These are phyloP conservation scores for Ptiloglossa arizonensis DNA, from an alignment of 1,140 invertebrate species.

Conservation along the genomic window DNA sequence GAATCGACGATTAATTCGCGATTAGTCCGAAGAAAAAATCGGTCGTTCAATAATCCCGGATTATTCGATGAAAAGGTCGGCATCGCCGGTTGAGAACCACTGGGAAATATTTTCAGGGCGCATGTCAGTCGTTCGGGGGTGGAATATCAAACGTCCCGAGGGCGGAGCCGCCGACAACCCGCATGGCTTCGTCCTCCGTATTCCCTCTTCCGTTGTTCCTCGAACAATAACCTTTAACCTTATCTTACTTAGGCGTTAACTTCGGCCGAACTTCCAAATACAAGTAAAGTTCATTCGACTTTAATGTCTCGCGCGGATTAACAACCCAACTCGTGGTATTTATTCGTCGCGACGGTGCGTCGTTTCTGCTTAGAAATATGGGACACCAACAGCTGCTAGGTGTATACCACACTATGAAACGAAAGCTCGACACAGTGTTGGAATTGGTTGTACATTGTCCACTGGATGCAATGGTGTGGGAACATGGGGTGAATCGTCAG, in stretches of 20 bases:
- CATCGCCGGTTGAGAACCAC: conserved; percentile 59
- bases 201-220: conserved; percentile 53
- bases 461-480: too few species aligned
- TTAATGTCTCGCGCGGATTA: conserved; percentile 62
- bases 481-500: too few species aligned
- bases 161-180: conserved; percentile 53
- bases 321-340: conserved; percentile 47
- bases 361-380: not conserved
- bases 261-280: conserved; percentile 55
- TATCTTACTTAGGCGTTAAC: conserved; percentile 64
- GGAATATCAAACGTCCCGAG: conserved; percentile 54
- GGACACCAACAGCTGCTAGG: too few species aligned
- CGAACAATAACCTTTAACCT: conserved; percentile 69
- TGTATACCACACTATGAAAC: too few species aligned
- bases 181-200: conserved; percentile 59
- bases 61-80: not conserved
- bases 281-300: conserved; percentile 63
- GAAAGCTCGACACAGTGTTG: too few species aligned
- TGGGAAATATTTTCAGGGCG: conserved; percentile 47
- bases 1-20: conserved; percentile 17
- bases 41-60: conserved; percentile 10
- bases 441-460: too few species aligned
- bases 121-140: conserved; percentile 60
- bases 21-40: conserved; percentile 8
- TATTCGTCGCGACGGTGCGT: conserved; percentile 38